phyloP scores from a whole-genome alignment of 2,113 vertebrate genomes.

The Zeus faber region DNA sequence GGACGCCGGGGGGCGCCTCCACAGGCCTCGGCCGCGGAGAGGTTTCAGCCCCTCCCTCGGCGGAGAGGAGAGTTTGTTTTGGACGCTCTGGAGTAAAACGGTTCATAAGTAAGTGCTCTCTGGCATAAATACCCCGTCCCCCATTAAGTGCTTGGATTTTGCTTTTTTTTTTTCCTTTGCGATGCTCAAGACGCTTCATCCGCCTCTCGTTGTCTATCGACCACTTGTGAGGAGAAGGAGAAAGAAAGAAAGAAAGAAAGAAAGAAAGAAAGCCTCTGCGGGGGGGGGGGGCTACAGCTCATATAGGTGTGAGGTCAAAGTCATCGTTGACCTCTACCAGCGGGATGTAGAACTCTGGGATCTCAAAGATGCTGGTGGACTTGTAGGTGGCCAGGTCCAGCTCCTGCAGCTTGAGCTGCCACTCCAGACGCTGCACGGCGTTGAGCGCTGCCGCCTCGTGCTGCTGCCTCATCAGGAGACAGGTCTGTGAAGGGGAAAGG shows the following conservation, averaged over 20 bases:
- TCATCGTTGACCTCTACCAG: slow-evolving; percentile 98
- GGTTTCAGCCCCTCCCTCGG: too few relatives aligned
- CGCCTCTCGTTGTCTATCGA: not conserved
- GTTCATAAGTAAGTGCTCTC: slow-evolving; percentile 49
- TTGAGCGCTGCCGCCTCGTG: slow-evolving; percentile 97
- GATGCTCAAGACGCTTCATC: too few relatives aligned
- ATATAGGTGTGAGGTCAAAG: slow-evolving; percentile 97
- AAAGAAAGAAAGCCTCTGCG: not conserved
- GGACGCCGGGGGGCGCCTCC: too few relatives aligned
- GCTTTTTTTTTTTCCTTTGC: slow-evolving; percentile 17
- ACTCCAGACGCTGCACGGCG: slow-evolving; percentile 95
- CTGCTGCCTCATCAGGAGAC: slow-evolving; percentile 98
- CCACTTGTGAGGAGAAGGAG: too few relatives aligned
- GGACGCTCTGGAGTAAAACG: slow-evolving; percentile 47
- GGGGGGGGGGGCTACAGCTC: too few relatives aligned
- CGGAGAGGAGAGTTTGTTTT: slow-evolving; percentile 22
- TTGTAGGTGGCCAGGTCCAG: slow-evolving; percentile 96
- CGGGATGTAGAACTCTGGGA: slow-evolving; percentile 97
- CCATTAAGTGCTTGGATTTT: slow-evolving; percentile 63
- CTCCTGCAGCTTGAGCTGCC: slow-evolving; percentile 98
- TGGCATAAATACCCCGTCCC: slow-evolving; percentile 24
- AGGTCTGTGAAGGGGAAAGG: slow-evolving; percentile 76
- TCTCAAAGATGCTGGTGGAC: slow-evolving; percentile 97
- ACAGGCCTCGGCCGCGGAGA: too few relatives aligned
- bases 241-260: not conserved